Evolutionary conservation across 2,888 invertebrate species (phyloP).

Genomic region (Acanthosepion esculentum): DNA sequence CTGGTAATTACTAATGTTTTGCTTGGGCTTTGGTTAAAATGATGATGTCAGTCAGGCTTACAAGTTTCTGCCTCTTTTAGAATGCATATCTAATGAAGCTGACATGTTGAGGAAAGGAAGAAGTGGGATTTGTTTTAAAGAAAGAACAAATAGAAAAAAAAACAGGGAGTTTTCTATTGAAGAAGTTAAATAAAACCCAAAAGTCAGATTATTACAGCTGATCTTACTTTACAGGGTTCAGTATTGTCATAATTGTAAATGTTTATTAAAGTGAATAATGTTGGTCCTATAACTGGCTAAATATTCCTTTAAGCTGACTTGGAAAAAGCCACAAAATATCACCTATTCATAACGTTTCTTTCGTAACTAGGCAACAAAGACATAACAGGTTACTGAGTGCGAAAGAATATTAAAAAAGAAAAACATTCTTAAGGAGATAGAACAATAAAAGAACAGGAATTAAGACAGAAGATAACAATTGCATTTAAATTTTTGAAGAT

Average conservation of each 20-base stretch:
- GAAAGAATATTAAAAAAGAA: too few relatives aligned
- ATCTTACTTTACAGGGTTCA: neutral
- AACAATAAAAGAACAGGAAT: too few relatives aligned
- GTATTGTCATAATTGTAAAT: neutral
- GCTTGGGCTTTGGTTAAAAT: neutral
- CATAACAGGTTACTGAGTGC: too few relatives aligned
- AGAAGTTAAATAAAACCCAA: neutral
- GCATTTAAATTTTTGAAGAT: too few relatives aligned
- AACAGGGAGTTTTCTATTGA: neutral
- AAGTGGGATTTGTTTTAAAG: neutral
- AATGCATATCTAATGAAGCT: neutral
- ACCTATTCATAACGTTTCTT: too few relatives aligned
- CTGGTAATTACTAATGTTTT: neutral
- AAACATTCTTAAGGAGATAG: too few relatives aligned
- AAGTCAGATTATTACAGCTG: neutral
- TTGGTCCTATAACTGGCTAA: neutral
- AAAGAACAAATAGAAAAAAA: neutral
- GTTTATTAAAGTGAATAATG: neutral
- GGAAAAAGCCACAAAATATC: too few relatives aligned
- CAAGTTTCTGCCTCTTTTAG: neutral
- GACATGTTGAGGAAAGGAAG: neutral
- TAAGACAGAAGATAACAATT: too few relatives aligned
- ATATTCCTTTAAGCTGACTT: neutral
- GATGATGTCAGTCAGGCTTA: neutral
- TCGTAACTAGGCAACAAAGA: too few relatives aligned